Percentiles rank a stretch among this genome's conserved stretches.
These are phyloP conservation scores for Nothobranchius furzeri DNA, from an alignment of 2,113 vertebrate species.

Conservation along the genomic window DNA sequence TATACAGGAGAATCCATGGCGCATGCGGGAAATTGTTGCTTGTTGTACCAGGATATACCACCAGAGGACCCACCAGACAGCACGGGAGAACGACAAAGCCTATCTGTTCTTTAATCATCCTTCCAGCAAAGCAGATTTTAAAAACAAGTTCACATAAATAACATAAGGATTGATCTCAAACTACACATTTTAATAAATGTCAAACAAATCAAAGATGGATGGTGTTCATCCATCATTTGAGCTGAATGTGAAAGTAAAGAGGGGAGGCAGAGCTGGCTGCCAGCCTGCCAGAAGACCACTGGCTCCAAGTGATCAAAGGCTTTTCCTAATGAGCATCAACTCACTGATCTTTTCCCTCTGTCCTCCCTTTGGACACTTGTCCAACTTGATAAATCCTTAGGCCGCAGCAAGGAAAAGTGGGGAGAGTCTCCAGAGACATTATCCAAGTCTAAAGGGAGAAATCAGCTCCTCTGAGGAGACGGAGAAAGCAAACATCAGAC, in stretches of 20 bases:
- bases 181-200: neutral
- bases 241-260: neutral
- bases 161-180: neutral
- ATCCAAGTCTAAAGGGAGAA: slow-evolving; percentile 62
- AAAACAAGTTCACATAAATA: neutral
- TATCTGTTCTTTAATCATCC: neutral
- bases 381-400: slow-evolving; percentile 24
- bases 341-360: slow-evolving; percentile 53
- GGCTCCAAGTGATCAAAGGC: slow-evolving; percentile 56
- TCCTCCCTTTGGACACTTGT: slow-evolving; percentile 33
- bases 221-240: neutral
- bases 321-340: slow-evolving; percentile 60
- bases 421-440: slow-evolving; percentile 34
- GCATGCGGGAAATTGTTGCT: slow-evolving; percentile 52
- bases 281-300: slow-evolving; percentile 31
- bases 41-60: slow-evolving; percentile 50
- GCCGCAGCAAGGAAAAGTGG: slow-evolving; percentile 12
- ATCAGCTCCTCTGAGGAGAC: slow-evolving; percentile 39
- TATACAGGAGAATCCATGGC: neutral
- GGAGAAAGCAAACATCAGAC: slow-evolving; percentile 34
- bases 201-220: slow-evolving; percentile 7
- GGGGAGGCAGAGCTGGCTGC: slow-evolving; percentile 9
- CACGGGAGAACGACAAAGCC: slow-evolving; percentile 1
- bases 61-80: slow-evolving; percentile 66
- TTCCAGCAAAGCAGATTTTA: neutral